Evolutionary conservation across 2,888 invertebrate genomes (phyloP).

Genomic region (Notodonta dromedarius): DNA sequence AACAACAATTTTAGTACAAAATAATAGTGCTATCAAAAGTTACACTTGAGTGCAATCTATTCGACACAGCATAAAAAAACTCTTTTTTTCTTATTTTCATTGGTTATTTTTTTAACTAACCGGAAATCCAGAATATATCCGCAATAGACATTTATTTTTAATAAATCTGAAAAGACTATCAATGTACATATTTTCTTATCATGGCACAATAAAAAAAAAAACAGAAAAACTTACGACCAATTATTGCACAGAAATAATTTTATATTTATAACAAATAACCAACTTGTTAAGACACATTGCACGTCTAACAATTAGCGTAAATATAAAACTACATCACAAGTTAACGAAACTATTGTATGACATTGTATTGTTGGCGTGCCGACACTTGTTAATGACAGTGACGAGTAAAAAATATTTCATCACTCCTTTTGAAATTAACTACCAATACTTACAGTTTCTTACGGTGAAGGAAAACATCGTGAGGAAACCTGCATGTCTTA

Average conservation of each 20-base stretch:
- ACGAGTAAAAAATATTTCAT: too few species aligned
- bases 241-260: neutral
- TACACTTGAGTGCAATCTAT: slow-evolving; percentile 25
- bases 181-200: neutral
- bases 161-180: too few species aligned
- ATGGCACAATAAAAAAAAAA: neutral
- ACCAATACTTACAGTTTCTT: too few species aligned
- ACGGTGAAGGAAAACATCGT: too few species aligned
- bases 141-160: too few species aligned
- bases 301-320: neutral
- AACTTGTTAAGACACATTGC: neutral
- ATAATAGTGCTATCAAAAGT: slow-evolving; percentile 39
- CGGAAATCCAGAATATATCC: too few species aligned
- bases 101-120: too few species aligned
- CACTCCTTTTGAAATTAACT: too few species aligned
- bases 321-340: neutral
- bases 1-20: slow-evolving; percentile 14
- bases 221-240: neutral
- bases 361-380: too few species aligned
- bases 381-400: too few species aligned
- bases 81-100: neutral
- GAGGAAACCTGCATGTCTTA: too few species aligned
- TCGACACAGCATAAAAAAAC: slow-evolving; percentile 12
- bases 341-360: too few species aligned
- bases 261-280: neutral